Percentiles rank a stretch among this genome's conserved stretches.
Evolutionary conservation across 1,140 invertebrate species (phyloP).

Genomic region (Diabrotica virgifera): DNA sequence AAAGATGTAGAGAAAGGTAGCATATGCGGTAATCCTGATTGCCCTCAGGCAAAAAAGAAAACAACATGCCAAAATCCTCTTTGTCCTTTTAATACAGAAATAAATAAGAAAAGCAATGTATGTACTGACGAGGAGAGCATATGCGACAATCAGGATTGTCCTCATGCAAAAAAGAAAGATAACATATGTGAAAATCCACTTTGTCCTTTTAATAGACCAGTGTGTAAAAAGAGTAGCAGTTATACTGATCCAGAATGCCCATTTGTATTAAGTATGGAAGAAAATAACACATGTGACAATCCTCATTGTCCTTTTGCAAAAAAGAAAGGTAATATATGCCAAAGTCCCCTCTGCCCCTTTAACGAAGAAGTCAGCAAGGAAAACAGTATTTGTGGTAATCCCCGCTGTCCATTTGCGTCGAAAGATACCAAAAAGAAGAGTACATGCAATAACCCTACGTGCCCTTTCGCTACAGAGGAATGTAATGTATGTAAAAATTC

Average conservation of each 20-base stretch:
- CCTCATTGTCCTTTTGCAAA: constrained; percentile 32
- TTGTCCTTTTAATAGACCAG: background rate
- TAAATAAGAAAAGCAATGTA: background rate
- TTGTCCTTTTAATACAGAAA: constrained; percentile 25
- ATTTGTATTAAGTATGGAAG: constrained; percentile 2
- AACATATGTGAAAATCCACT: background rate
- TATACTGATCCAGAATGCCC: constrained; percentile 33
- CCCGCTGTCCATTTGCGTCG: constrained; percentile 31
- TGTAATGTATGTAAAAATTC: constrained; percentile 29
- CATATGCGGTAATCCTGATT: constrained; percentile 33
- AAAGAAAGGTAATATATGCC: background rate
- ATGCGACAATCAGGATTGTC: constrained; percentile 33
- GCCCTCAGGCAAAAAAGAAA: constrained; percentile 25
- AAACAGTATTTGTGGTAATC: constrained; percentile 28
- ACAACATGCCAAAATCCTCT: constrained; percentile 27
- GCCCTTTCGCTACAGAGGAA: constrained; percentile 20
- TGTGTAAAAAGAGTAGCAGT: background rate
- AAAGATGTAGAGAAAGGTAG: no score
- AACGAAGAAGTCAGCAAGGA: background rate
- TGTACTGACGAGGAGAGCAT: background rate
- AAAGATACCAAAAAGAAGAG: background rate
- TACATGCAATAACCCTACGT: constrained; percentile 31
- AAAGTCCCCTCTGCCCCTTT: background rate
- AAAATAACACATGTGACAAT: constrained; percentile 25
- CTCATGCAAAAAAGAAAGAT: constrained; percentile 15